Evolutionary conservation across 2,888 invertebrate genomes (phyloP), one percentile per base, ranked within the genome.

Genomic region (Amblyteles armatorius): DNA sequence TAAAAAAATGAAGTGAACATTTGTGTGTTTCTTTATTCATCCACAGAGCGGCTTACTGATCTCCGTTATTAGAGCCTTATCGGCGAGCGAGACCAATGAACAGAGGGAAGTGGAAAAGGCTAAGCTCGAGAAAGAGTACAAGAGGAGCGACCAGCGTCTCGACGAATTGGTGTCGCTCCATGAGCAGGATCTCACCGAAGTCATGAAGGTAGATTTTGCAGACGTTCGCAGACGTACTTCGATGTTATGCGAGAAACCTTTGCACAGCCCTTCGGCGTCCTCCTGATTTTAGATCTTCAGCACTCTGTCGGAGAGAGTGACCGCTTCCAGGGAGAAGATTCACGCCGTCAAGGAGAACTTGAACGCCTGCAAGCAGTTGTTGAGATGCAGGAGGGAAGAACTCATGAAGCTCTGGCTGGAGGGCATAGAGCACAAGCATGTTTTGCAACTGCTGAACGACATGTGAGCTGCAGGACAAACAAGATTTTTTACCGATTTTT

Each of bases 351-450:
- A 97, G 91, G 97, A 97, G 91, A 97, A 97, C 92, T 94, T 98
- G 74, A 96, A 96, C 87, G 97, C 97, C 13, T 98, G 98, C 92
- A 98, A 98, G 93, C 96, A 96, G 44, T 94, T 99, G 79, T 94
- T 99, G 85, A 97, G 98, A 85, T 97, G 99, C 93, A 96, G 98
- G 78, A 95, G 99, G 52, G 99, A 99, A 91, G 99, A 99, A 93
- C 94, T 99, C 83, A 97, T 98, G 90, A 97, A 98, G 88, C 95
- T 99, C 79, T 99, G 99, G 99, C 95, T 98, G 6, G 99, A 99
- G 93, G 98, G 98, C 0, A 96, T 99, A n/a, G 98, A 99, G 91
- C 99, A 99, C 91, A 98, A 98, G 92, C 97, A 98, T 92, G 97
- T 98, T 81, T 94, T 99, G 60, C 96, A 97, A 88, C 96, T 99